phyloP scores from a whole-genome alignment of 2,888 invertebrate species.

The Zhengitettix transpicula region DNA sequence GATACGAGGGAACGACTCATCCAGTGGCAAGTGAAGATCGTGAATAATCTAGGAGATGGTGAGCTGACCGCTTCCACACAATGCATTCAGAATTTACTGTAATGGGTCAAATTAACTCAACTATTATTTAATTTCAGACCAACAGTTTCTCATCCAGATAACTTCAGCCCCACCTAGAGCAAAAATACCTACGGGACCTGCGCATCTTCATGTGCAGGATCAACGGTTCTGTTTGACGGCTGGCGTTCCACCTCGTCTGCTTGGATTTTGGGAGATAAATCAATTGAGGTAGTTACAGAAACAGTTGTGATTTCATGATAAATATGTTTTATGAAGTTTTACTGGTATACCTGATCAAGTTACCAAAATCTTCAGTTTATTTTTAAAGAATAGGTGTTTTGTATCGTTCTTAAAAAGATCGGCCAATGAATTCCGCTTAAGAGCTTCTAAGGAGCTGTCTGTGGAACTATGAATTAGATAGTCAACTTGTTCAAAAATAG shows the following conservation, averaged over 20 bases:
- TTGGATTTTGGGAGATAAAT: constrained; percentile 53
- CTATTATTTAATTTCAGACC: constrained; percentile 31
- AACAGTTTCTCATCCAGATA: constrained; percentile 66
- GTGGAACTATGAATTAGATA: no score
- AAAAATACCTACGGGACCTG: constrained; percentile 63
- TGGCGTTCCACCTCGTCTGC: constrained; percentile 64
- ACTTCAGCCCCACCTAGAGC: constrained; percentile 59
- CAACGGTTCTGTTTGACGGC: constrained; percentile 66
- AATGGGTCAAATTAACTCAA: no score
- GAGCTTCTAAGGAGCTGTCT: no score
- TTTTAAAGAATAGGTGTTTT: no score
- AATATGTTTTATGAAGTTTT: no score
- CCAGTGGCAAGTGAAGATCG: constrained; percentile 78
- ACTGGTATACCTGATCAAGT: no score
- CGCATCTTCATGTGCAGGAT: constrained; percentile 70
- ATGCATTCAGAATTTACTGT: no score
- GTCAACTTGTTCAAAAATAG: no score
- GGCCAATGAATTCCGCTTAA: no score
- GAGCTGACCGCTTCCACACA: constrained; percentile 4
- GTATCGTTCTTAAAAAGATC: no score
- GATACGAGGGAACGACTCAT: constrained; percentile 73
- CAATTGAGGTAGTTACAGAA: constrained; percentile 42
- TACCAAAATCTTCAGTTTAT: no score
- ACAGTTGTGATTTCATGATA: no score
- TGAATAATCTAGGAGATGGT: constrained; percentile 67